phyloP scores from a whole-genome alignment of 2,888 invertebrate species.

The Kuschelorhynchus macadamiae region DNA sequence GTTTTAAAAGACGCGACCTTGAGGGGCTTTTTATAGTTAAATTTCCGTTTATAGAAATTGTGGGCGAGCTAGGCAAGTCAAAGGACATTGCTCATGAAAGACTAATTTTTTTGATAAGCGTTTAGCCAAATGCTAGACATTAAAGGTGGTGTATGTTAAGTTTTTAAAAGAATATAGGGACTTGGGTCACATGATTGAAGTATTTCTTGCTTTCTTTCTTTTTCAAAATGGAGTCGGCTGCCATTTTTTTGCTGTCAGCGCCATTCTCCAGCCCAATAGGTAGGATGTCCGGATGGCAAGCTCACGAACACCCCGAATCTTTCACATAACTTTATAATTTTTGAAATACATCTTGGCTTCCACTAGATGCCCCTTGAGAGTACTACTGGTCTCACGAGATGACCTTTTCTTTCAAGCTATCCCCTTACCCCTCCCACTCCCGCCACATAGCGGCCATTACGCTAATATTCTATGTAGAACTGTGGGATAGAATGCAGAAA shows the following conservation, averaged over 20 bases:
- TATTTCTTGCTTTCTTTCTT: background rate
- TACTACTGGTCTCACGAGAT: too few species aligned
- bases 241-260: constrained; percentile 23
- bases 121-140: constrained; percentile 9
- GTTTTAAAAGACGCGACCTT: background rate
- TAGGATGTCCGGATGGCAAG: too few species aligned
- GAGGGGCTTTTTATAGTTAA: background rate
- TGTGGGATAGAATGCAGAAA: too few species aligned
- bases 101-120: constrained; percentile 18
- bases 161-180: constrained; percentile 29
- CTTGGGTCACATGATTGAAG: constrained; percentile 25
- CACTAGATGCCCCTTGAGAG: too few species aligned
- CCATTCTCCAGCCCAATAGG: constrained; percentile 26
- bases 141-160: constrained; percentile 17
- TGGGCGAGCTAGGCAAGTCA: background rate
- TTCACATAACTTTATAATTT: too few species aligned
- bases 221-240: too few species aligned
- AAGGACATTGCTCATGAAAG: constrained; percentile 9
- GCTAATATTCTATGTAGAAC: too few species aligned
- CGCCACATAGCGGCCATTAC: too few species aligned
- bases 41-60: constrained; percentile 9
- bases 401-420: too few species aligned
- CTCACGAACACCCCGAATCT: too few species aligned
- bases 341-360: too few species aligned
- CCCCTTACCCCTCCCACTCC: too few species aligned